phyloP scores from a whole-genome alignment of 1,140 invertebrate species.

The Bactericera cockerelli region DNA sequence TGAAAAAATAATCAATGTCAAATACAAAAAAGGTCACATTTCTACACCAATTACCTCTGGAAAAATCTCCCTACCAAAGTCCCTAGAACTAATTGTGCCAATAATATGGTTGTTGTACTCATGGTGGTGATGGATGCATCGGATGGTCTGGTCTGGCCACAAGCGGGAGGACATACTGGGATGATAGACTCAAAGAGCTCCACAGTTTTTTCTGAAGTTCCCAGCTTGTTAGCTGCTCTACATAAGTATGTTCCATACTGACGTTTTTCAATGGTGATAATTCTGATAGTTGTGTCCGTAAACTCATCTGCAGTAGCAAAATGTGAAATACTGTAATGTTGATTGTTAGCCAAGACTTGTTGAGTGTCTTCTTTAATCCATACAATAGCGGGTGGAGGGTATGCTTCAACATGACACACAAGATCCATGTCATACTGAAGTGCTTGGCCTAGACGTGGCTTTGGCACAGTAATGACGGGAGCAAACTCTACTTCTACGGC shows the following conservation, averaged over 20 bases:
- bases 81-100: too few relatives aligned
- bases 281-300: constrained; percentile 70
- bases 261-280: constrained; percentile 78
- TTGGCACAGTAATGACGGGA: constrained; percentile 65
- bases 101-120: background rate
- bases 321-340: constrained; percentile 76
- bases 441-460: constrained; percentile 67
- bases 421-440: constrained; percentile 84
- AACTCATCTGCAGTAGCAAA: constrained; percentile 80
- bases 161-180: constrained; percentile 82
- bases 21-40: too few relatives aligned
- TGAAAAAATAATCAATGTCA: too few relatives aligned
- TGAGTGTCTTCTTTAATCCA: constrained; percentile 72
- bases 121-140: background rate
- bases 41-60: too few relatives aligned
- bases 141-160: constrained; percentile 45
- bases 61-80: too few relatives aligned
- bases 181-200: constrained; percentile 78
- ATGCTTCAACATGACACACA: constrained; percentile 82
- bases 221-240: constrained; percentile 73
- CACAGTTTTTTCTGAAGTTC: constrained; percentile 55
- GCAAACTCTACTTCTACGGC: constrained; percentile 78
- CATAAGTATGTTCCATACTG: constrained; percentile 78
- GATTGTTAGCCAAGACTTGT: constrained; percentile 60
- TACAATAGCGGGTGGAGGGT: constrained; percentile 70